Percentiles rank a stretch among this genome's conserved stretches.
phyloP scores from a whole-genome alignment of 2,113 vertebrate species.

The Butorides virescens region DNA sequence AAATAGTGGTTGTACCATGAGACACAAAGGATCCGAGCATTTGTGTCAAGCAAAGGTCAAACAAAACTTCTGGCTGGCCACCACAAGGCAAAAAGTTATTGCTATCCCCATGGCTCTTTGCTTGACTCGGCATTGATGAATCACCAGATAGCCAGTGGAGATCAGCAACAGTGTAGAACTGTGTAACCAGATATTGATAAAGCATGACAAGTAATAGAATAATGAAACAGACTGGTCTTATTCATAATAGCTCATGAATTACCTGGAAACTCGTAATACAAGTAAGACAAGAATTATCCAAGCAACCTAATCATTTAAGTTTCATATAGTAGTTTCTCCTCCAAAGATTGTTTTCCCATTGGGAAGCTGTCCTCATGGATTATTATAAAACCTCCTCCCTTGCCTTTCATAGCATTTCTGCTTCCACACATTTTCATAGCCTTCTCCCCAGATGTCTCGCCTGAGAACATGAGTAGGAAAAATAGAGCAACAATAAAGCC shows the following conservation, averaged over 20 bases:
- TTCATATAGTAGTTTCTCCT: neutral
- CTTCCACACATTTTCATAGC: neutral
- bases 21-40: neutral
- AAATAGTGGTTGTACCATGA: neutral
- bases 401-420: neutral
- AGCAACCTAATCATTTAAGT: neutral
- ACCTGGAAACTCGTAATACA: neutral
- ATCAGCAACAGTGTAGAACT: neutral
- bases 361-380: neutral
- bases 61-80: neutral
- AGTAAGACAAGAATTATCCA: neutral
- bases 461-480: neutral
- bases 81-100: neutral
- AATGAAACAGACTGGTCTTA: neutral
- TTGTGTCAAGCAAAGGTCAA: neutral
- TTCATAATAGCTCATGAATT: neutral
- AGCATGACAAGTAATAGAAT: neutral
- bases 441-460: neutral
- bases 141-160: neutral
- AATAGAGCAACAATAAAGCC: neutral
- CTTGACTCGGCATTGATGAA: rapidly evolving
- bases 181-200: neutral
- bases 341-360: neutral
- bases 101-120: neutral
- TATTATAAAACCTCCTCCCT: neutral